Percentiles rank a stretch among this genome's conserved stretches.
These are phyloP conservation scores for Chloroceryle aenea DNA, from an alignment of 2,113 vertebrate genomes.

Conservation along the genomic window DNA sequence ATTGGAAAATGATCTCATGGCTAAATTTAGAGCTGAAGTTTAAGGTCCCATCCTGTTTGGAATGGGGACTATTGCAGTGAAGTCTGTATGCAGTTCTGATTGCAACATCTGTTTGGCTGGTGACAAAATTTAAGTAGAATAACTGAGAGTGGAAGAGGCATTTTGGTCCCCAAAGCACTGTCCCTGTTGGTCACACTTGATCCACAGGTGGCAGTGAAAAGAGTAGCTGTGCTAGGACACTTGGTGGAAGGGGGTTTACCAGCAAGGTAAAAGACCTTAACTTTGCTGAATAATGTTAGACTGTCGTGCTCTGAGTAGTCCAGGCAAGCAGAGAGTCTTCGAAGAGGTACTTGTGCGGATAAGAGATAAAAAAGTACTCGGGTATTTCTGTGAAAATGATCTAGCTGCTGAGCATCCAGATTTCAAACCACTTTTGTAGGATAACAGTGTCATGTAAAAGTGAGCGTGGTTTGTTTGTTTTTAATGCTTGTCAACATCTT, in stretches of 20 bases:
- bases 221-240: background rate
- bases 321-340: background rate
- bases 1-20: background rate
- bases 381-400: background rate
- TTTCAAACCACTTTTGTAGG: background rate
- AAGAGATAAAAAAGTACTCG: accelerated
- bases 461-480: slow-evolving; percentile 6
- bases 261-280: background rate
- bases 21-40: background rate
- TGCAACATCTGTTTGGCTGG: background rate
- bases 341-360: background rate
- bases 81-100: background rate
- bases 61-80: accelerated
- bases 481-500: slow-evolving; percentile 41
- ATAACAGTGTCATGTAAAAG: background rate
- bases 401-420: background rate
- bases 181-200: accelerated
- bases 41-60: background rate
- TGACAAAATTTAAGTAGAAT: background rate
- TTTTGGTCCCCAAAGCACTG: background rate
- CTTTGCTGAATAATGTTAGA: background rate
- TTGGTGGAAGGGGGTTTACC: accelerated
- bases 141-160: background rate
- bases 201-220: accelerated
- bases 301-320: background rate